Evolutionary conservation across 2,888 invertebrate species (phyloP), one percentile per base, ranked within the genome.

Genomic region (Drosophila neutralis): DNA sequence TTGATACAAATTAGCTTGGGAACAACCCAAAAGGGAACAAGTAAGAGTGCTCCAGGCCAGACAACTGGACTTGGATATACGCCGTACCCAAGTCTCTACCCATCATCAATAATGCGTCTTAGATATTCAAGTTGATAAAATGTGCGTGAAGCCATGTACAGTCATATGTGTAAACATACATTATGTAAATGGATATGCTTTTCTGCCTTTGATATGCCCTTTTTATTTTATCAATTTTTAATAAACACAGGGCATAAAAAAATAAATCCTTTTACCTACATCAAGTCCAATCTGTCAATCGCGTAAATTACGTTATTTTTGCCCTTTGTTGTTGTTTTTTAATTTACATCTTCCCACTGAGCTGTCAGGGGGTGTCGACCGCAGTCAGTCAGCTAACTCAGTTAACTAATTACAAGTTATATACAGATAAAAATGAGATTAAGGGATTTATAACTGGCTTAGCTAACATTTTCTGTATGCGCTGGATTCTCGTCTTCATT

Each of bases 261-360:
- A 24, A 15, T 24, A 24, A 51, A 58, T 53, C 31, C 62, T 33
- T 74, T 65, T 63, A 66, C 67, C 73, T 56, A 65, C 35, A 65
- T 78, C 78, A 78, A 73, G 27, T 62, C 36, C 42, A 68, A 65
- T 49, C 51, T 78, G 73, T 67, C 67, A 63, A 33, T 62, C 38
- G 61, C 77, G 21, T 52, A 51, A 49, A 61, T 11, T 10, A 29
- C 18, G 24, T 13, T 13, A 8, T 48, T 48, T 49, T 52, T n/a
- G 1, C 24, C 6, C 10, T 15, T 42, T 48, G 38, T 29, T 51
- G 53, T 27, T 49, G 13, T 31, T 31, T 31, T 31, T 42, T 31
- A 51, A 45, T 21, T 27, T 18, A 21, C 29, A 35, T 36, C 21
- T 40, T 24, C 31, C 11, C 53, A 31, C 40, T 48, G 33, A 71